Base-by-base conservation (phyloP, 2,113 vertebrate species). In the Coreoperca whiteheadi region DNA sequence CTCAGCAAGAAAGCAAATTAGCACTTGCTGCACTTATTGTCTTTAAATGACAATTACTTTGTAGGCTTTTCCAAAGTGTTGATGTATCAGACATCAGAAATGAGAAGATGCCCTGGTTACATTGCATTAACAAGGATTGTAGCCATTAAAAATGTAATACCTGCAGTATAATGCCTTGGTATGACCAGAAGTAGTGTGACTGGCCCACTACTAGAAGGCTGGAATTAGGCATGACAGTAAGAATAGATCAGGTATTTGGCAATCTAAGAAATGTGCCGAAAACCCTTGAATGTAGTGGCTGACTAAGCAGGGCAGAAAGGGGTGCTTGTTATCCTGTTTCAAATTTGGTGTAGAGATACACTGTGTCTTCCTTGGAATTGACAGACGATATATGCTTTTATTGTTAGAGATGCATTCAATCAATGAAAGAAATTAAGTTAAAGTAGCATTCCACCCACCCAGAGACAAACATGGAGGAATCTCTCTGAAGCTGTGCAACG, bases 401-500 rank as follows among this genome's bases (percentile, higher is more conserved):
- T 16, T 61, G 37, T 57, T 14, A 25, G 54, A 25, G 11, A 46
- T 20, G 11, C 14, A 68, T 51, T 69, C 34, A 57, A 15, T 14
- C 59, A 46, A 34, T 8, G 15, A 73, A 39, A 51, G 34, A 67
- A 78, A 65, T 69, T 18, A 37, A 56, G 39, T 10, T 14, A 25
- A 79, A 41, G 41, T 8, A 57, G 57, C 34, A 14, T 77, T 86
- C 57, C 61, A 25, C 10, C 54, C 20, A 18, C 28, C 23, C 48
- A 46, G 23, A 46, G 30, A n/a, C 20, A 12, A 23, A 30, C 56
- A 20, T 32, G 48, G 6, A 74, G 72, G 64, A 78, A 37, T 86
- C 71, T 77, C 4, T 68, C 43, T 74, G 39, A 71, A 79, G 61
- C 65, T 73, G 71, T 84, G 63, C 60, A 67, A 43, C 3, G 8